Evolutionary conservation across 2,113 vertebrate species (phyloP), one percentile per base, ranked within the genome.

Genomic region (Emydura subglobosa): DNA sequence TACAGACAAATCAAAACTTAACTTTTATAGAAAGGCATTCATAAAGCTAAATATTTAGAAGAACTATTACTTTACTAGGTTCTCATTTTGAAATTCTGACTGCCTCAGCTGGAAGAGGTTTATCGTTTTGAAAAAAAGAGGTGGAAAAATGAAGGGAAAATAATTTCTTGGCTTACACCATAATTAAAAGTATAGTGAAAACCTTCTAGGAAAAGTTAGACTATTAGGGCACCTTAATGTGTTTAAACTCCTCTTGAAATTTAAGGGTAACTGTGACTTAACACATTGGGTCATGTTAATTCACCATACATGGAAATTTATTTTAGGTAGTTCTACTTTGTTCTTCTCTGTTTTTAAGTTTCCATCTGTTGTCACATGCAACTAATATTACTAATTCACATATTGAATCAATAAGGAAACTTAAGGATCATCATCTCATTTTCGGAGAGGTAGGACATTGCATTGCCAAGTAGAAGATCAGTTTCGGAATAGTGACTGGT

Each of bases 331-430:
- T 51, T 90, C 50, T 0, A 2, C 86, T 95, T 94, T 81, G 89
- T 89, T 97, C 91, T 88, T 95, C 87, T 85, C 39, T 65, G 91
- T 89, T 49, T 82, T 95, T 94, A 51, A 17, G 10, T 96, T 88
- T 96, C 72, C 92, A 59, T 90, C 68, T 90, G 39, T 92, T 92
- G 72, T 96, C 97, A 97, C 96, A 86, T 97, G 97, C 95, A 97
- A 97, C 86, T 92, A 86, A 98, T 98, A 91, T 93, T 95, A 74
- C 54, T 94, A 93, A 91, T 87, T 98, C 96, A 93, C 97, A 97
- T 98, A 88, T 83, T 98, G 97, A 97, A 94, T 97, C 98, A 96
- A 98, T 98, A 96, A 93, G 94, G 92, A 93, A 92, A 90, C 93
- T 87, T 95, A 49, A 10, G 90, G 96, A 86, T 97, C 94, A 94